Percentiles rank a stretch among this genome's conserved stretches.
These are phyloP conservation scores for Charadrius vociferus DNA, from an alignment of 2,113 vertebrate genomes.

Conservation along the genomic window DNA sequence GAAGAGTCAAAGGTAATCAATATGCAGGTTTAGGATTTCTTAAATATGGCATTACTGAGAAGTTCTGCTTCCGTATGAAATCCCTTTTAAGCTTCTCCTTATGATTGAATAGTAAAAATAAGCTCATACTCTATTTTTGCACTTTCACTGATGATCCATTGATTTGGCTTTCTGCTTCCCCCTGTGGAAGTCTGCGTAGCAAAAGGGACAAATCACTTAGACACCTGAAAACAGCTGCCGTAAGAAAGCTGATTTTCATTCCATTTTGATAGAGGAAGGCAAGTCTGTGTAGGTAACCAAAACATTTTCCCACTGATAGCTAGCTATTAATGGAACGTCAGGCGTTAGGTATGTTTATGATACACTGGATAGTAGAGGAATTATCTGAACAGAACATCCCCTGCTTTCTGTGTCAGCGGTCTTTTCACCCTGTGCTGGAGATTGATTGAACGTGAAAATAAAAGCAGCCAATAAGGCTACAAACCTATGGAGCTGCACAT, in stretches of 20 bases:
- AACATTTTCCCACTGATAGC: neutral
- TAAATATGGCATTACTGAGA: neutral
- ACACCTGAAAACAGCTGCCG: neutral
- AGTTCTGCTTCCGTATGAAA: neutral
- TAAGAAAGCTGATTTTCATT: conserved; percentile 14
- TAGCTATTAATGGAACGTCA: neutral
- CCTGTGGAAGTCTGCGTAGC: neutral
- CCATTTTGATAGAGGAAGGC: neutral
- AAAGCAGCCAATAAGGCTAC: neutral
- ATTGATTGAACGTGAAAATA: conserved; percentile 52
- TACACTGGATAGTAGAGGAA: neutral
- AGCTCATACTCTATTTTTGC: neutral
- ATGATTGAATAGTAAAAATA: neutral
- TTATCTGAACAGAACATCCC: neutral
- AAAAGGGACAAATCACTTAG: neutral
- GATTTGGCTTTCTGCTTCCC: neutral
- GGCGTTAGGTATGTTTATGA: neutral
- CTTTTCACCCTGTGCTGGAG: conserved; percentile 37
- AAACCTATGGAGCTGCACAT: conserved; percentile 13
- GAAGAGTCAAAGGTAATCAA: neutral
- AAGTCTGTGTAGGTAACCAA: neutral
- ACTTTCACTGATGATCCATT: neutral
- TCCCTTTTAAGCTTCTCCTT: neutral
- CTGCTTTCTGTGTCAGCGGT: conserved; percentile 32
- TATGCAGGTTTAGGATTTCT: neutral